Evolutionary conservation across 2,113 vertebrate species (phyloP).

Genomic region (Ochotona princeps): DNA sequence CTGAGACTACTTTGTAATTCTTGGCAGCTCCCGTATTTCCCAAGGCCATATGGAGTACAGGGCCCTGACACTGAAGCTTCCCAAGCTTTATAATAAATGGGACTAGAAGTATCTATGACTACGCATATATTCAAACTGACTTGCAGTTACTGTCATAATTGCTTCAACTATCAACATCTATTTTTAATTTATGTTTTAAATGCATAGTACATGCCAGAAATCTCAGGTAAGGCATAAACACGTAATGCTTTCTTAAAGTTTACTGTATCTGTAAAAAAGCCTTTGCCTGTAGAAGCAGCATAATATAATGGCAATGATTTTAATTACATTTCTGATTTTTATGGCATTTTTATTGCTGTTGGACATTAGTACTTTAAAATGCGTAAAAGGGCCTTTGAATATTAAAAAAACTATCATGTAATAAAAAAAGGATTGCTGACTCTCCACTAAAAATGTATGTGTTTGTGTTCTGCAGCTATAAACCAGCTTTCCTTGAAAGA

Average conservation of each 20-base stretch:
- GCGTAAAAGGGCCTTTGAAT: constrained; percentile 29
- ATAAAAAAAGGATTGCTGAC: background rate
- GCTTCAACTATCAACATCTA: background rate
- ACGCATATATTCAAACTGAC: background rate
- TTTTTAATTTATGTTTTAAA: background rate
- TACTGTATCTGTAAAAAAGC: background rate
- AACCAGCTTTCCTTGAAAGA: constrained; percentile 25
- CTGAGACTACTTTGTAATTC: background rate
- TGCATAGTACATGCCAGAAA: background rate
- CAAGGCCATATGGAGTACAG: background rate
- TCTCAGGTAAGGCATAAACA: background rate
- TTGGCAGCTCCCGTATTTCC: background rate
- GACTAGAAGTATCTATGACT: background rate
- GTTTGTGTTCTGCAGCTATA: background rate
- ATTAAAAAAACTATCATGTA: background rate
- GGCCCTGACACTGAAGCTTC: background rate
- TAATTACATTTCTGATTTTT: background rate
- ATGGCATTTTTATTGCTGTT: constrained; percentile 18
- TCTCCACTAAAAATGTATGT: background rate
- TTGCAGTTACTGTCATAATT: background rate
- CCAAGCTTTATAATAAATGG: background rate
- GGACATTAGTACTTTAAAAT: constrained; percentile 30
- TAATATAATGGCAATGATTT: background rate
- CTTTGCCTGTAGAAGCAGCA: background rate
- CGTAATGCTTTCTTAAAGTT: background rate